phyloP scores from a whole-genome alignment of 2,797 vertebrate genomes.

The Nyctalus aviator region DNA sequence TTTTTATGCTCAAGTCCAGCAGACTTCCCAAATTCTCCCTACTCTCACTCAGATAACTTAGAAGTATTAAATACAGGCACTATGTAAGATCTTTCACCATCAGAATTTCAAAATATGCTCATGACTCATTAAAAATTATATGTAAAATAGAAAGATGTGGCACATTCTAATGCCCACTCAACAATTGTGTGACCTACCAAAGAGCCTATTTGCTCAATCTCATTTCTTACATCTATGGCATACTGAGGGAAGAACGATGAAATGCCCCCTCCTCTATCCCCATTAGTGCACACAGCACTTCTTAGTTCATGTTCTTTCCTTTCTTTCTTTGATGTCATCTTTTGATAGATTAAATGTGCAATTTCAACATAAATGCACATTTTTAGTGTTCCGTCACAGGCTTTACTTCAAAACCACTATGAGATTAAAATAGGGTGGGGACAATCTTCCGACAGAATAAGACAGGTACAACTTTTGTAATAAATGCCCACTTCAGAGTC shows the following conservation, averaged over 20 bases:
- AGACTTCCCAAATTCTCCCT: background rate
- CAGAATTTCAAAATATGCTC: background rate
- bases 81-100: background rate
- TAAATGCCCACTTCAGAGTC: background rate
- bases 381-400: conserved; percentile 12
- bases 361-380: background rate
- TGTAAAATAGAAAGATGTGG: background rate
- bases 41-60: background rate
- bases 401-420: conserved; percentile 41
- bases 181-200: background rate
- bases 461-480: background rate
- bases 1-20: background rate
- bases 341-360: background rate
- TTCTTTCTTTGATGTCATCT: background rate
- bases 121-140: background rate
- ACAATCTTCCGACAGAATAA: background rate
- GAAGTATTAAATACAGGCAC: background rate
- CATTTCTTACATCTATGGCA: background rate
- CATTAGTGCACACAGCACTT: background rate
- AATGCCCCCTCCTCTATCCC: background rate
- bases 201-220: background rate
- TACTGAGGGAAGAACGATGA: background rate
- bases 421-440: background rate
- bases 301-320: background rate
- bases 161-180: background rate